Evolutionary conservation across 53 echinoderm and acorn worm genomes (phyloP).

Genomic region (Hippasteria phrygiana): DNA sequence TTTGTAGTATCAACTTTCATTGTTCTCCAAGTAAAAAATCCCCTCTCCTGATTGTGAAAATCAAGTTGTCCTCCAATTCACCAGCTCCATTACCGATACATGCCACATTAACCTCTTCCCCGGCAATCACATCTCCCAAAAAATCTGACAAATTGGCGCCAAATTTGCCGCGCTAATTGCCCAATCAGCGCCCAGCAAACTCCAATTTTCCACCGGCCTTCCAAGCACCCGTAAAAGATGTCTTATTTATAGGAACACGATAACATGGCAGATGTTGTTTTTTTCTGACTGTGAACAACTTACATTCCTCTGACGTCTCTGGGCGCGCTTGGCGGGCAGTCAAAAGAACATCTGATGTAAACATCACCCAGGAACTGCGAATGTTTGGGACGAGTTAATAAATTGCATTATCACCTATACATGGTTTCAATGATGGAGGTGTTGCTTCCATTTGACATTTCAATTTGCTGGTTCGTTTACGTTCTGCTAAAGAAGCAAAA

Average conservation of each 20-base stretch:
- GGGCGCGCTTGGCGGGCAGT: background rate
- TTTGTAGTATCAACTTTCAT: no score
- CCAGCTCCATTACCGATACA: background rate
- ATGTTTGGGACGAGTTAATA: slow-evolving; percentile 26
- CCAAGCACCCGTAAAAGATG: background rate
- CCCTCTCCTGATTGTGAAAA: no score
- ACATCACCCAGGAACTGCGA: background rate
- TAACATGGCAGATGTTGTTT: slow-evolving; percentile 49
- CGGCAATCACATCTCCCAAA: background rate
- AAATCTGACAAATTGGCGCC: slow-evolving; percentile 51
- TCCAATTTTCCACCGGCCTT: slow-evolving; percentile 2
- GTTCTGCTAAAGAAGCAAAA: background rate
- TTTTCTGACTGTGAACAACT: background rate
- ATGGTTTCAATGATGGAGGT: background rate
- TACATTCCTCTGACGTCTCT: background rate
- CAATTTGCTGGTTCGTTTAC: slow-evolving; percentile 23
- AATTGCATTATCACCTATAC: slow-evolving; percentile 65
- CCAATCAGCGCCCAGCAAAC: slow-evolving; percentile 30
- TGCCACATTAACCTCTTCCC: background rate
- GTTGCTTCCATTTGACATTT: slow-evolving; percentile 26
- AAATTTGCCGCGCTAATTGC: slow-evolving; percentile 29
- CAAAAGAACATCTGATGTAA: background rate
- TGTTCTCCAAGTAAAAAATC: no score
- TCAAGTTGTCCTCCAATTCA: no score
- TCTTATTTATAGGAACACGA: background rate